Evolutionary conservation across 2,113 vertebrate genomes (phyloP), one percentile per base, ranked within the genome.

Genomic region (Misgurnus mizolepis): DNA sequence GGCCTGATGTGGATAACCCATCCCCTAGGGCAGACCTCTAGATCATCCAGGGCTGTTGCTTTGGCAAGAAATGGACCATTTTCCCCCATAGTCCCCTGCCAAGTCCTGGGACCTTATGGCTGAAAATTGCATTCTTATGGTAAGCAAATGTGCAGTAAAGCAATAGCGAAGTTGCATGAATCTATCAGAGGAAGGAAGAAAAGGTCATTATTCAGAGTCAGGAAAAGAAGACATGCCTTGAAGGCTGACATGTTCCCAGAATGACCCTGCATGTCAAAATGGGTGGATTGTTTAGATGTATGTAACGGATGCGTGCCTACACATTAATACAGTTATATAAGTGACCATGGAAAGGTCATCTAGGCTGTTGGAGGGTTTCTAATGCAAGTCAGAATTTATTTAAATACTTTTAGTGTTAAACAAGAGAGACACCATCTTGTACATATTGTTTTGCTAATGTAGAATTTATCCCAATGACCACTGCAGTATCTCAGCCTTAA

Each of bases 121-220:
- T 89, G 87, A 91, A 93, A 93, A 94, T 92, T 89, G 87, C 88
- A 92, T 92, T 93, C 89, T 91, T 90, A 92, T 91, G 91, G 89
- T 91, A 90, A 91, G 89, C 87, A 90, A 92, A 91, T 91, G 88
- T 90, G 88, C 86, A 88, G 84, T 82, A 88, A 90, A 90, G 90
- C 88, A 91, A 90, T 89, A 85, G 70, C 68, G 85, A 71, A 83
- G 85, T 89, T 89, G 89, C 89, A 84, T 85, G 87, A 86, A 88
- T 87, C 85, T 88, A 86, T 89, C 86, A 88, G 71, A 83, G 79
- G 66, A 67, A 87, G 71, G 47, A 60, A 66, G 82, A 89, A 86
- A 87, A 87, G 88, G 88, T 87, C 84, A 88, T 80, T 83, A 82
- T 85, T 87, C 80, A 84, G 82, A 72, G 78, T 76, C 45, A 73